phyloP scores from a whole-genome alignment of 2,888 invertebrate species.

The Prostheceraeus crozeri region DNA sequence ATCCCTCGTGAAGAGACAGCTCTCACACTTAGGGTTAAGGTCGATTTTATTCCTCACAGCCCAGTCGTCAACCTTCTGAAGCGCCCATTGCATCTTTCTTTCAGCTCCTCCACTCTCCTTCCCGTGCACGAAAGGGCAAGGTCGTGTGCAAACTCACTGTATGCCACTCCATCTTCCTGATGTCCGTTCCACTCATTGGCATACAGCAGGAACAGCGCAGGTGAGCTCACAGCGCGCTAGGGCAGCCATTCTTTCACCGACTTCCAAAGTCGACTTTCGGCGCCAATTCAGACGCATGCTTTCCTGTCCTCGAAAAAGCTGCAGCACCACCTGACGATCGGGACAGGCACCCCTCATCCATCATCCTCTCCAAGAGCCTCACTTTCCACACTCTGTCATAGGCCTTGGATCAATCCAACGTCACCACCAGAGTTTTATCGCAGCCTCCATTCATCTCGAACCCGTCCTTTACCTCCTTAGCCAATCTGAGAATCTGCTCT shows the following conservation, averaged over 20 bases:
- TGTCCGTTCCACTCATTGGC: constrained; percentile 11
- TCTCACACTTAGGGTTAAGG: constrained; percentile 3
- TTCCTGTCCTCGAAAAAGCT: constrained; percentile 11
- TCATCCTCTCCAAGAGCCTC: neutral
- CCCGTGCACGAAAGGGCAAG: constrained; percentile 1
- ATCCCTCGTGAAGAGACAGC: neutral
- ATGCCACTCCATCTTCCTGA: neutral
- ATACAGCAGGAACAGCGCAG: constrained; percentile 12
- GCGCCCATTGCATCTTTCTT: constrained; percentile 2
- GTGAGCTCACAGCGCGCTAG: constrained; percentile 8
- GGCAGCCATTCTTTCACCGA: constrained; percentile 17
- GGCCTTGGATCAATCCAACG: constrained; percentile 23
- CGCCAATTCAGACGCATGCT: constrained; percentile 13
- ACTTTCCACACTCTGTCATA: constrained; percentile 6
- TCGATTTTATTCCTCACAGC: constrained; percentile 7
- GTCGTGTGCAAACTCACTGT: constrained; percentile 28
- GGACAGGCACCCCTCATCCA: constrained; percentile 21
- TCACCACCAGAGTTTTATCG: neutral
- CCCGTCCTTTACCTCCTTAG: too few relatives aligned
- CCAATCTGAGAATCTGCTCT: constrained; percentile 12
- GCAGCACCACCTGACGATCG: constrained; percentile 3
- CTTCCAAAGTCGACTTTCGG: neutral
- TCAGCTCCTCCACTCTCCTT: neutral
- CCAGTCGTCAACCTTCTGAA: constrained; percentile 8
- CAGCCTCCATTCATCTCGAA: constrained; percentile 16